Evolutionary conservation across 2,113 vertebrate species (phyloP), one percentile per base, ranked within the genome.

Genomic region (Tyrannus savana): DNA sequence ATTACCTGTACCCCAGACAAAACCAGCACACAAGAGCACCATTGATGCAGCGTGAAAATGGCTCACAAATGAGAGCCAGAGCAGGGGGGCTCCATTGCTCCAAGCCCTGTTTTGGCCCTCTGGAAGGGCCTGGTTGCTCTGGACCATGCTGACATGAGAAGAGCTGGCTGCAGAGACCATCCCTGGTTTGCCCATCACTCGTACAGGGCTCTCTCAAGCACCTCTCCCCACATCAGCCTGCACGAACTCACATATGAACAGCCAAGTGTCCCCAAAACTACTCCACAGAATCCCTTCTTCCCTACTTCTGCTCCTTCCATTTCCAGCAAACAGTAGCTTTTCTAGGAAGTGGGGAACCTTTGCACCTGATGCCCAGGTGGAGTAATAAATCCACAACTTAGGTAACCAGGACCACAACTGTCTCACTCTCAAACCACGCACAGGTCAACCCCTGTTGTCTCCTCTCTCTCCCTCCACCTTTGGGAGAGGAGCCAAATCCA

Each of bases 101-200:
- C 28, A 41, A 28, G 22, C 22, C n/a, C 13, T 13, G 1, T 49
- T 69, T 62, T 19, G 5, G 42, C 14, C 49, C 17, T 41, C 31
- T 23, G 9, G 30, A 74, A 67, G 15, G 25, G 18, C 8, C 53
- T 47, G 18, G 21, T 9, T 66, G 8, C 35, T 47, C 74, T 14
- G 11, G 37, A 66, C 37, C 3, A 0, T 7, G 8, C 12, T 80
- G 12, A 10, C 1, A 0, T 8, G 14, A 49, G 47, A 11, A 68
- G 6, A 42, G 16, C 37, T 25, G 27, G 7, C 52, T n/a, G 10
- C 41, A 35, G 30, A 53, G 10, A 13, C 13, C 27, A 10, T 7
- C 8, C 1, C 24, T 7, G 5, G 8, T 44, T 37, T 8, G 3
- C 18, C 22, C 25, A 14, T 39, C 19, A 15, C 19, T 18, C 12